Evolutionary conservation across 2,113 vertebrate genomes (phyloP).

Genomic region (Hyaena hyaena): DNA sequence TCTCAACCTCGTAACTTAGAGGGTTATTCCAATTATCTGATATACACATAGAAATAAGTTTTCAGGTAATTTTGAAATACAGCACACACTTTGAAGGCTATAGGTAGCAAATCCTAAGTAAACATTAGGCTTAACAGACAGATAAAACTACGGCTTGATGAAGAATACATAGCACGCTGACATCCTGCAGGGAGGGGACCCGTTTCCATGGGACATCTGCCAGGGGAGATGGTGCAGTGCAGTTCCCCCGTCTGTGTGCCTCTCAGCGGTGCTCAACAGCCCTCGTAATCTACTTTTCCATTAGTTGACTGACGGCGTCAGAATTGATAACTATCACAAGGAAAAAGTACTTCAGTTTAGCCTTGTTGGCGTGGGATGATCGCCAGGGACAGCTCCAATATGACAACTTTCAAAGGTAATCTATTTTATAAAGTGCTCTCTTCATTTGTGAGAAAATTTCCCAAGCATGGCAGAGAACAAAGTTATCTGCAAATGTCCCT

Average conservation of each 20-base stretch:
- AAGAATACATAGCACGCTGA: accelerated
- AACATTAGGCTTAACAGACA: neutral
- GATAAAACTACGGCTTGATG: neutral
- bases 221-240: neutral
- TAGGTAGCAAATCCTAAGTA: neutral
- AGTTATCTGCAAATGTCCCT: neutral
- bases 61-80: neutral
- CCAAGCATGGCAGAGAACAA: neutral
- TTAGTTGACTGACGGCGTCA: constrained; percentile 50
- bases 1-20: neutral
- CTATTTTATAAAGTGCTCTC: constrained; percentile 3
- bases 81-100: neutral
- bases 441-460: constrained; percentile 52
- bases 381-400: constrained; percentile 10
- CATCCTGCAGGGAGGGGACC: neutral
- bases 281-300: constrained; percentile 65
- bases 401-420: constrained; percentile 31
- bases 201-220: neutral
- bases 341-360: neutral
- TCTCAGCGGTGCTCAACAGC: neutral
- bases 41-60: neutral
- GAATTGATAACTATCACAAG: constrained; percentile 45
- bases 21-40: constrained; percentile 8
- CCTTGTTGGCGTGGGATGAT: constrained; percentile 28
- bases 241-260: neutral